Percentiles rank a stretch among this genome's conserved stretches.
Conservation (phyloP, 1,140 invertebrate species). For the Drosophila takahashii region DNA sequence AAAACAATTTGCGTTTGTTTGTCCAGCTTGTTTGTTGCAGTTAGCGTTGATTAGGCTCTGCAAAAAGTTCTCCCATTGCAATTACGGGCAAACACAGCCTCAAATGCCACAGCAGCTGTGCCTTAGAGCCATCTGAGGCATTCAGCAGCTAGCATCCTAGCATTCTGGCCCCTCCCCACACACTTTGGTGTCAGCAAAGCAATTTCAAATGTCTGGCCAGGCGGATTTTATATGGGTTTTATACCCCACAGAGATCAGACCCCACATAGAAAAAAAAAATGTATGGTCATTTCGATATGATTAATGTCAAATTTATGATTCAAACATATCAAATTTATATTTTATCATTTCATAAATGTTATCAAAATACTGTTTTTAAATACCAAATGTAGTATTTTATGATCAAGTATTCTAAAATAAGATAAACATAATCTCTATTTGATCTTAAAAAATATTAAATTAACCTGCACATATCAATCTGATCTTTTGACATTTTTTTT, state of each 20-base stretch:
- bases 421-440: too few relatives aligned
- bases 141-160: not conserved
- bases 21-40: slow-evolving; percentile 81
- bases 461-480: too few relatives aligned
- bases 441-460: too few relatives aligned
- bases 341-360: too few relatives aligned
- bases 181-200: slow-evolving; percentile 71
- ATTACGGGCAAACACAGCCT: slow-evolving; percentile 52
- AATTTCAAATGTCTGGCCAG: slow-evolving; percentile 71
- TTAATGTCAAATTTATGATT: too few relatives aligned
- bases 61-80: slow-evolving; percentile 52
- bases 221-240: slow-evolving; percentile 18
- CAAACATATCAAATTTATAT: too few relatives aligned
- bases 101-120: slow-evolving; percentile 40
- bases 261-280: too few relatives aligned
- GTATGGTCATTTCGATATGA: too few relatives aligned
- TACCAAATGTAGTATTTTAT: too few relatives aligned
- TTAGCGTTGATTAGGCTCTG: slow-evolving; percentile 77
- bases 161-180: slow-evolving; percentile 50
- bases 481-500: too few relatives aligned
- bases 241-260: not conserved
- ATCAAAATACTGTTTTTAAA: too few relatives aligned
- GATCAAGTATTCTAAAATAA: too few relatives aligned
- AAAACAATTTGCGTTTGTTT: slow-evolving; percentile 81
- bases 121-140: slow-evolving; percentile 43